A percentile compares a stretch with the other conserved stretches of the same genome.
Conservation (phyloP, 2,797 vertebrate species). For the Onychomys arenicola region DNA sequence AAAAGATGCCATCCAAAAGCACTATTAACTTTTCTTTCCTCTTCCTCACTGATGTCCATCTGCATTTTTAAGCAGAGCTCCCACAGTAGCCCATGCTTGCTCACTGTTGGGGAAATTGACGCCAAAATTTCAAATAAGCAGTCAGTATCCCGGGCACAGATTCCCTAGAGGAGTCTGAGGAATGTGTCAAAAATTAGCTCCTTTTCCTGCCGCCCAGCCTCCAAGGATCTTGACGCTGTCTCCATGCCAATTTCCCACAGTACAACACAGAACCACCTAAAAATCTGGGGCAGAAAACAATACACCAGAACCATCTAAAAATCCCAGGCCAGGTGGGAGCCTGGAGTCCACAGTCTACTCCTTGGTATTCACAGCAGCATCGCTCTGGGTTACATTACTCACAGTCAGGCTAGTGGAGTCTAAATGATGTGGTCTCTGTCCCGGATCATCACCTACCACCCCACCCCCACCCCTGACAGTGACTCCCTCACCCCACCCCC, state of each 20-base stretch:
- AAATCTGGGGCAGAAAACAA: constrained; percentile 51
- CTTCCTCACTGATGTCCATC: not conserved
- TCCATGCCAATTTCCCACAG: constrained; percentile 70
- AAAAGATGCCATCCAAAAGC: not conserved
- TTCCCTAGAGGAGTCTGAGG: constrained; percentile 73
- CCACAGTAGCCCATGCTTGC: not conserved
- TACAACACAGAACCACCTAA: constrained; percentile 65
- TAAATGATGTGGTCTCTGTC: not conserved
- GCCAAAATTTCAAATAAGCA: constrained; percentile 54
- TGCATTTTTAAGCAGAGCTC: constrained; percentile 32
- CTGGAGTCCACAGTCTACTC: not conserved
- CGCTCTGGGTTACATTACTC: not conserved
- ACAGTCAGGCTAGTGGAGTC: not conserved
- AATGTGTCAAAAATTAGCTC: constrained; percentile 82
- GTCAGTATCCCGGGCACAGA: constrained; percentile 69
- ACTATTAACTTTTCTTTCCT: not conserved
- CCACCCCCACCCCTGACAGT: constrained; percentile 3
- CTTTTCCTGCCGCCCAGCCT: constrained; percentile 78
- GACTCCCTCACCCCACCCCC: not conserved
- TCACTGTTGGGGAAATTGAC: constrained; percentile 50
- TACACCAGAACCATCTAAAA: constrained; percentile 22
- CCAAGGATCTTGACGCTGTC: constrained; percentile 59
- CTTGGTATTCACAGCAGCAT: not conserved
- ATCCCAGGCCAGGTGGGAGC: not conserved
- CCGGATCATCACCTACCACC: rapidly evolving